Conservation (phyloP, 2,888 invertebrate genomes). For the Oxytorus armatus region DNA sequence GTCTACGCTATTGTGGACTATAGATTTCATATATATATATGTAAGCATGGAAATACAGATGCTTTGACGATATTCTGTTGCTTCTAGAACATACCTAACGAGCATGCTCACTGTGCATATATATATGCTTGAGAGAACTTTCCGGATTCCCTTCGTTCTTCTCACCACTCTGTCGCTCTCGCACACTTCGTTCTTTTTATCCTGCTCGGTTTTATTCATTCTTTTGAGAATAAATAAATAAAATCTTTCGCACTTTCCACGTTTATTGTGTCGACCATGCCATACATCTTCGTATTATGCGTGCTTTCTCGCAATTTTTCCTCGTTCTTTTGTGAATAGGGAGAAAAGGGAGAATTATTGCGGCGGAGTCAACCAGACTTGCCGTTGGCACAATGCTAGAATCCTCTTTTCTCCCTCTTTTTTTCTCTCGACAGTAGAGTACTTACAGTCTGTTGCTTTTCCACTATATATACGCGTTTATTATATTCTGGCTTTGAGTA, state of each 20-base stretch:
- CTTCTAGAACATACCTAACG: constrained; percentile 63
- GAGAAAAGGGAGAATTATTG: constrained; percentile 10
- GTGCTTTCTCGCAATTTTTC: not conserved
- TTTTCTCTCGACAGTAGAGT: not conserved
- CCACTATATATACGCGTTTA: no score
- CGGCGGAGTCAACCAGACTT: not conserved
- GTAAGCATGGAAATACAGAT: constrained; percentile 7
- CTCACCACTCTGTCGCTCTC: constrained; percentile 42
- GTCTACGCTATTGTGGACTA: no score
- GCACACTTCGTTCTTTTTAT: not conserved
- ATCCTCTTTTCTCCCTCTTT: not conserved
- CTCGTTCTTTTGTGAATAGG: not conserved
- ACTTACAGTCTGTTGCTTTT: no score
- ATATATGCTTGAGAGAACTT: constrained; percentile 34
- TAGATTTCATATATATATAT: constrained; percentile 17
- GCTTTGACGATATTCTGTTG: constrained; percentile 37
- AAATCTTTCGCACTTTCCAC: not conserved
- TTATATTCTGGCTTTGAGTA: no score
- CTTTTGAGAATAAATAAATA: no score
- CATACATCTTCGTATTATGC: not conserved
- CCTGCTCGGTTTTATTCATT: not conserved
- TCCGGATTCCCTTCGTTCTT: constrained; percentile 47
- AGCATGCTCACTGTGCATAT: constrained; percentile 21
- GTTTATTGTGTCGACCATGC: not conserved
- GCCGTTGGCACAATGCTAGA: not conserved